These are phyloP conservation scores for Strongylocentrotus purpuratus DNA, from an alignment of 35 echinoderm and acorn worm genomes.

Conservation along the genomic window DNA sequence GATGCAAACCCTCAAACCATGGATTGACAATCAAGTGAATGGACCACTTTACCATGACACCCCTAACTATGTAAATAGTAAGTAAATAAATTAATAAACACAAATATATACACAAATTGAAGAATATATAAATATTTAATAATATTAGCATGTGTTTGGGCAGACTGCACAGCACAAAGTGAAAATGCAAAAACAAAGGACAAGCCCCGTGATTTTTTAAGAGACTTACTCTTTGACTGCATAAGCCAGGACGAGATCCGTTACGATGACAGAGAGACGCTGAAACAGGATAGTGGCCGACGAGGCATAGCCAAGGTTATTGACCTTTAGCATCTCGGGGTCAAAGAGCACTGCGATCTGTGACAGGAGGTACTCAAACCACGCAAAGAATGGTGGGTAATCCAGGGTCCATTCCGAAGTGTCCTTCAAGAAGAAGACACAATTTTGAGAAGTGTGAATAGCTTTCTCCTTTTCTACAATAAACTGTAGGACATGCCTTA, in stretches of 20 bases:
- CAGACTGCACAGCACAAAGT: too few species aligned
- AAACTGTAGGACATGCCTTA: background rate
- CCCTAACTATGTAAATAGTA: too few species aligned
- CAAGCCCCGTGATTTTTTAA: too few species aligned
- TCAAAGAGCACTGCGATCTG: constrained; percentile 88
- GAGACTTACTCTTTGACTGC: constrained; percentile 92
- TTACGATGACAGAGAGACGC: constrained; percentile 87
- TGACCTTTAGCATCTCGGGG: constrained; percentile 83
- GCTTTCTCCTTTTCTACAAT: background rate
- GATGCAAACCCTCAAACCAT: too few species aligned
- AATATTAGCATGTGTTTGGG: too few species aligned
- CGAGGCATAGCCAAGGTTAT: constrained; percentile 81
- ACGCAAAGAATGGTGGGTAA: constrained; percentile 97
- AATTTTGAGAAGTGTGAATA: background rate
- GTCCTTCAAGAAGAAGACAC: constrained; percentile 49
- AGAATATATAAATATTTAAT: too few species aligned
- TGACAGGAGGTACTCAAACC: constrained; percentile 86
- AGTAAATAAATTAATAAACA: too few species aligned
- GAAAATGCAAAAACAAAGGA: too few species aligned
- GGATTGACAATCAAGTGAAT: too few species aligned
- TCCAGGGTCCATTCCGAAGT: constrained; percentile 99
- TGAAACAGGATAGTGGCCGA: constrained; percentile 79
- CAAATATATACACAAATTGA: too few species aligned
- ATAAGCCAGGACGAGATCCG: constrained; percentile 83
- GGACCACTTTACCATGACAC: too few species aligned